Base-by-base conservation (phyloP, 2,888 invertebrate genomes). In the Platycnemis pennipes region DNA sequence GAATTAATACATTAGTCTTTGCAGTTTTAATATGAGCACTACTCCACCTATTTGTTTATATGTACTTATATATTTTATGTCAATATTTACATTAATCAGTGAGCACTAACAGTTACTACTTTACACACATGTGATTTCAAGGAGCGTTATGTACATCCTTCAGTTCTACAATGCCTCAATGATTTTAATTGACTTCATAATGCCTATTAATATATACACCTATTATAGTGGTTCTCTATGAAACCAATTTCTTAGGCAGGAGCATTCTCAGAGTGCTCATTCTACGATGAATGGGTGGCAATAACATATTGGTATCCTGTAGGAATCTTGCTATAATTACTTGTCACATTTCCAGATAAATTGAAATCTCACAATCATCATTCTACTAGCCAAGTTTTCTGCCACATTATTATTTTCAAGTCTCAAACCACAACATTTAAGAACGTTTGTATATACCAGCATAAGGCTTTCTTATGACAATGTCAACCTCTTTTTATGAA, bases 1-100 rank as follows among this genome's bases (percentile, higher is more conserved):
- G 49, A 94, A 94, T 77, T 94, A 86, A 37, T 94, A 86, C 94
- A 94, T 94, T 86, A 94, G 94, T 94, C 87, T 94, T 94, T 88
- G 91, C 91, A 91, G 37, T 91, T 91, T 91, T 91, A 56, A 91
- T 63, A 91, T 88, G 94, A 94, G 94, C 94, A 87, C 87, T 94
- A 94, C 45, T 94, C 63, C 88, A 94, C 53, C 63, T 88, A 87
- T 53, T 56, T 56, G 56, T 87, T 94, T 94, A 85, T 94, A 94
- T 94, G 77, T 37, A 94, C 19, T 94, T 94, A 85, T 94, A 49
- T 87, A 94, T 56, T 46, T 94, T 44, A 88, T 91, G 53, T 94
- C 37, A 56, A 53, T 86, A 94, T 94, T 94, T 91, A 91, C 91
- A 91, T 63, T 91, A 42, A 91, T 91, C 91, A 91, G 91, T 63